Evolutionary conservation across 2,888 invertebrate species (phyloP).

Genomic region (Drosophila kuntzei): DNA sequence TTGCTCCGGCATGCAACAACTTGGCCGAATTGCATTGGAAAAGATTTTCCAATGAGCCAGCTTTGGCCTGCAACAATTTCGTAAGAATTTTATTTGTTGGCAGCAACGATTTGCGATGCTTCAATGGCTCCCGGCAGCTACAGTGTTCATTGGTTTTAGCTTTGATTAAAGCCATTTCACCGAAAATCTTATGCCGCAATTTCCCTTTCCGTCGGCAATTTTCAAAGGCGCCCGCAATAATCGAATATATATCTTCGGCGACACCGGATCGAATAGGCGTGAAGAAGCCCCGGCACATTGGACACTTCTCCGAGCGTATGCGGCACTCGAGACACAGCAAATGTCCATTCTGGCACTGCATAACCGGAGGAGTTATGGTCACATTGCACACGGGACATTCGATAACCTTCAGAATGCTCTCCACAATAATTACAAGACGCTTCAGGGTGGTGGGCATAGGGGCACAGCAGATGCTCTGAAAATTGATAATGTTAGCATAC

Average conservation of each 20-base stretch:
- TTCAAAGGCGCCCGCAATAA: constrained; percentile 86
- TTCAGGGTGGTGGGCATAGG: constrained; percentile 87
- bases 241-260: constrained; percentile 87
- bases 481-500: not conserved
- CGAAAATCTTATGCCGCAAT: constrained; percentile 86
- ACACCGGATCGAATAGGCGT: constrained; percentile 86
- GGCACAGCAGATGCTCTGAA: constrained; percentile 86
- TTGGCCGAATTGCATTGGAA: constrained; percentile 54
- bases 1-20: constrained; percentile 33
- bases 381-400: constrained; percentile 89
- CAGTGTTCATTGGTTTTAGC: constrained; percentile 33
- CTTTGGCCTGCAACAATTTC: constrained; percentile 85
- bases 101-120: constrained; percentile 60
- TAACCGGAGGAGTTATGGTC: constrained; percentile 88
- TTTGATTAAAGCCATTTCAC: constrained; percentile 73
- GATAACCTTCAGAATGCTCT: constrained; percentile 86
- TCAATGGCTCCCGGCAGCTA: constrained; percentile 11
- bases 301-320: constrained; percentile 87
- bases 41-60: constrained; percentile 86
- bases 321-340: constrained; percentile 88
- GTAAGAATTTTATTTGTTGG: constrained; percentile 86
- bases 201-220: constrained; percentile 84
- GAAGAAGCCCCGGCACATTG: constrained; percentile 88
- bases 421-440: constrained; percentile 86
- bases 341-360: constrained; percentile 89